A percentile compares a stretch with the other conserved stretches of the same genome.
These are phyloP conservation scores for Crematogaster levior DNA, from an alignment of 2,888 invertebrate species.

Conservation along the genomic window DNA sequence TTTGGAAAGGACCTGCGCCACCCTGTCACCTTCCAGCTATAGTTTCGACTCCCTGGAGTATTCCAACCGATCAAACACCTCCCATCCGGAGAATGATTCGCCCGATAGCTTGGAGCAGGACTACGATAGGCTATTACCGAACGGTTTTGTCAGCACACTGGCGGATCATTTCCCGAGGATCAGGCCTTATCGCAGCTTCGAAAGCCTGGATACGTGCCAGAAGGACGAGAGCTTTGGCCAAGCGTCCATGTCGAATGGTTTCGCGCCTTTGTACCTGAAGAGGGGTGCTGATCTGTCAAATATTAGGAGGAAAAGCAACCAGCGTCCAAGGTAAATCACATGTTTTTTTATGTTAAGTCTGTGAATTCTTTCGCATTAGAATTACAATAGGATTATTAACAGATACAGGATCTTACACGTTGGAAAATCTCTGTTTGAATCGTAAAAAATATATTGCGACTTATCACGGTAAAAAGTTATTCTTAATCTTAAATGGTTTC, in stretches of 20 bases:
- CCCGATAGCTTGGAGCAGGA: constrained; percentile 87
- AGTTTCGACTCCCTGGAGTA: constrained; percentile 87
- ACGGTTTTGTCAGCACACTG: constrained; percentile 71
- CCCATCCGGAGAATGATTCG: constrained; percentile 83
- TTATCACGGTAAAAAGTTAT: background rate
- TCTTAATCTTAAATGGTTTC: background rate
- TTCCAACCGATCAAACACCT: constrained; percentile 80
- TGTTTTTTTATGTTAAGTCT: background rate
- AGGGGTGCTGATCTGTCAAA: constrained; percentile 78
- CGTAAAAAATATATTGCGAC: background rate
- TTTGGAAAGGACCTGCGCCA: constrained; percentile 90
- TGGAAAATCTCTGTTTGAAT: background rate
- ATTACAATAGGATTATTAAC: background rate
- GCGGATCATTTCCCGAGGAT: constrained; percentile 78
- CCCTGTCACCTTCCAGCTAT: constrained; percentile 86
- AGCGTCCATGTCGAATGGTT: constrained; percentile 76
- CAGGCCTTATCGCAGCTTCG: constrained; percentile 86
- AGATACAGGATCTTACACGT: background rate
- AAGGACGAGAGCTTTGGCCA: constrained; percentile 72
- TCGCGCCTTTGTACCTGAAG: constrained; percentile 79
- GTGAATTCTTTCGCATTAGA: background rate
- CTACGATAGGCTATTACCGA: constrained; percentile 80
- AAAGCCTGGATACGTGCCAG: constrained; percentile 85
- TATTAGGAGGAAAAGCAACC: constrained; percentile 57
- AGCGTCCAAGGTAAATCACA: constrained; percentile 66